These are phyloP conservation scores for Drosophila mayri DNA, from an alignment of 1,140 invertebrate species.

Conservation along the genomic window DNA sequence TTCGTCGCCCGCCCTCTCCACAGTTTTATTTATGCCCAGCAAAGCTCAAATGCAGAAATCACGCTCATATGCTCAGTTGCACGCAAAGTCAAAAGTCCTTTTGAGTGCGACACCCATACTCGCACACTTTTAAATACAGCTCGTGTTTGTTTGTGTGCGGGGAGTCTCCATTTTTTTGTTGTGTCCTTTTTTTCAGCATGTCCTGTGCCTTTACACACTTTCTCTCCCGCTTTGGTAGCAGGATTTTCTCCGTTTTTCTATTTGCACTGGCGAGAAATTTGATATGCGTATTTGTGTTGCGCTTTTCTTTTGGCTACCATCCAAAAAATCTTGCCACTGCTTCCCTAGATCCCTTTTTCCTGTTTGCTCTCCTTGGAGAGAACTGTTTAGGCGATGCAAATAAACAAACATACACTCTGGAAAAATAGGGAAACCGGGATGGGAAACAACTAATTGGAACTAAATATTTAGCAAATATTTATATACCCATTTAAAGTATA, in stretches of 20 bases:
- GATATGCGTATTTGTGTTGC: constrained; percentile 80
- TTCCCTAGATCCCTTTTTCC: constrained; percentile 8
- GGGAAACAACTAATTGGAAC: not conserved
- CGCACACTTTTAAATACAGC: constrained; percentile 35
- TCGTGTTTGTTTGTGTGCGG: constrained; percentile 15
- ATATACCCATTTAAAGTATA: no score
- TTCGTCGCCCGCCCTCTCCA: not conserved
- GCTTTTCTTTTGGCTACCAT: constrained; percentile 68
- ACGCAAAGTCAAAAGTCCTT: constrained; percentile 81
- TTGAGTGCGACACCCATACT: constrained; percentile 48
- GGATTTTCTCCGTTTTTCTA: constrained; percentile 28
- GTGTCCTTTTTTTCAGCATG: constrained; percentile 14
- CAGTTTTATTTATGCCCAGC: constrained; percentile 56
- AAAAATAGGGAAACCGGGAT: not conserved
- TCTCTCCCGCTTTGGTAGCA: constrained; percentile 27
- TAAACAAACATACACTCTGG: constrained; percentile 53
- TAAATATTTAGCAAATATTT: no score
- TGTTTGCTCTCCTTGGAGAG: constrained; percentile 23
- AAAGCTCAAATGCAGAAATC: constrained; percentile 80
- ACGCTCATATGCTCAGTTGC: constrained; percentile 82
- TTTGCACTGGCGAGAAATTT: constrained; percentile 61
- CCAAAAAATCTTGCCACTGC: constrained; percentile 43
- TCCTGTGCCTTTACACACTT: constrained; percentile 32
- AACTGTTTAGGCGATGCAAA: constrained; percentile 72
- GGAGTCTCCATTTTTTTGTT: constrained; percentile 11